phyloP scores from a whole-genome alignment of 1,140 invertebrate species.

The Apolygus lucorum region DNA sequence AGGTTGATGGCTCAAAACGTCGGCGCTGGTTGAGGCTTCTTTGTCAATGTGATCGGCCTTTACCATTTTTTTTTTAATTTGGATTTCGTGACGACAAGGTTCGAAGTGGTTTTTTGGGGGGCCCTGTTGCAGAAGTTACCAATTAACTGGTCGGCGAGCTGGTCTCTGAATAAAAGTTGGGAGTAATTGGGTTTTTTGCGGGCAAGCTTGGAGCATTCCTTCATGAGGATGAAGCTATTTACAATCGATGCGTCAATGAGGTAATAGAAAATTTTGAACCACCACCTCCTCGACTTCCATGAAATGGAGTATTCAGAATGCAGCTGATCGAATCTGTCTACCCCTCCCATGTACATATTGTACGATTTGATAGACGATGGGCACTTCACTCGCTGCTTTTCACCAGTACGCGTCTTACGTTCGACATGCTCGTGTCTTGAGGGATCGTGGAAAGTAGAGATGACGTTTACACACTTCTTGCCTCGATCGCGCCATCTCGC shows the following conservation, averaged over 20 bases:
- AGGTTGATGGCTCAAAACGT: not conserved
- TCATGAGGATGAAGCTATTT: not conserved
- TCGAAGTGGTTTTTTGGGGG: not conserved
- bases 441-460: not conserved
- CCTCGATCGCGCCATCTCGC: constrained; percentile 28
- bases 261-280: not conserved
- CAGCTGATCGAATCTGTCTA: not conserved
- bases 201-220: not conserved
- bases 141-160: not conserved
- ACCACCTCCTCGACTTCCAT: not conserved
- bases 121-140: not conserved
- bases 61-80: too few species aligned
- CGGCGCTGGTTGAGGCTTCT: not conserved
- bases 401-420: too few species aligned
- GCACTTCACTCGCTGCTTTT: too few species aligned
- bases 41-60: not conserved
- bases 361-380: not conserved
- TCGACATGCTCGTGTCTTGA: not conserved
- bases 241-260: not conserved
- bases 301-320: not conserved
- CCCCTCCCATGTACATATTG: not conserved
- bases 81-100: not conserved
- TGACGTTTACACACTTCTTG: constrained; percentile 24
- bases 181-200: not conserved
- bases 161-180: not conserved